Conservation (phyloP, 1,140 invertebrate genomes). For the Armadillidium nasatum region DNA sequence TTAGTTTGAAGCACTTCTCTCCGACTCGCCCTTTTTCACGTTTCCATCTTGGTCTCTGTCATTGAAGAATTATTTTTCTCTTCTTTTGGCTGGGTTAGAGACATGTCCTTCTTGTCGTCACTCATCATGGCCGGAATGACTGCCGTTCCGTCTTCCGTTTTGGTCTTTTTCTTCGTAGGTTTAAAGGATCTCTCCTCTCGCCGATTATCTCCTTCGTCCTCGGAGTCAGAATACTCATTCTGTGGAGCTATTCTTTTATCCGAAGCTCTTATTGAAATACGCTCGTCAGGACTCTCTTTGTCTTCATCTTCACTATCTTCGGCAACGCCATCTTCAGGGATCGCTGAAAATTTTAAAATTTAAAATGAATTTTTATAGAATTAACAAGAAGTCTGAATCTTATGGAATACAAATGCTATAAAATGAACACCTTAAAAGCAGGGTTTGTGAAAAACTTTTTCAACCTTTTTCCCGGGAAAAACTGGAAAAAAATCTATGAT, state of each 20-base stretch:
- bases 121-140: conserved; percentile 22
- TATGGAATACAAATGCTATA: too few species aligned
- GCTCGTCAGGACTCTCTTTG: conserved; percentile 85
- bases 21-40: conserved; percentile 26
- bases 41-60: conserved; percentile 36
- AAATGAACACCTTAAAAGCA: too few species aligned
- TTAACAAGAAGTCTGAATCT: too few species aligned
- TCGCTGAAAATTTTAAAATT: conserved; percentile 54
- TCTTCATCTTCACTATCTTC: conserved; percentile 83
- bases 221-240: conserved; percentile 94
- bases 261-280: conserved; percentile 77
- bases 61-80: conserved; percentile 22
- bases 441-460: too few species aligned
- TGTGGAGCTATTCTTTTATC: conserved; percentile 94
- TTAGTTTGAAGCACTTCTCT: too few species aligned
- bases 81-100: conserved; percentile 9
- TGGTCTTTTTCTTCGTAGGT: conserved; percentile 45
- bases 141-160: conserved; percentile 47
- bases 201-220: conserved; percentile 84
- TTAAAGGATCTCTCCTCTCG: conserved; percentile 67
- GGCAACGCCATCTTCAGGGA: conserved; percentile 75
- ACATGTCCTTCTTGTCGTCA: conserved; percentile 30
- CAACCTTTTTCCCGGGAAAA: too few species aligned
- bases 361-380: too few species aligned
- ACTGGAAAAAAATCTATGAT: too few species aligned